Conservation (phyloP, 1,140 invertebrate species). For the Aphidius ervi region DNA sequence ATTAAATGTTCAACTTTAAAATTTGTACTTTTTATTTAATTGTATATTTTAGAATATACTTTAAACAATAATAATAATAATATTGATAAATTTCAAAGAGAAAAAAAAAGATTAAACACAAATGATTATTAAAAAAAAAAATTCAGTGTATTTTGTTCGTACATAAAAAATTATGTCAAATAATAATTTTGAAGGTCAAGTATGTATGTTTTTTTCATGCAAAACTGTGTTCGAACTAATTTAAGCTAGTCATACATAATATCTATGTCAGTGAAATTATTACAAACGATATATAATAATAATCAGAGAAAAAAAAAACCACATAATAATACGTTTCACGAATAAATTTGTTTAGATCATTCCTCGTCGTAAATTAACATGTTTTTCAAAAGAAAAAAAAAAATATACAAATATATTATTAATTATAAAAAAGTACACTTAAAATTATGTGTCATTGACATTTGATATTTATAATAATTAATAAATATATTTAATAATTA, state of each 20-base stretch:
- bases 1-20: neutral
- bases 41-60: constrained; percentile 8
- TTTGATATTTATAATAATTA: no score
- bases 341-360: no score
- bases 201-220: no score
- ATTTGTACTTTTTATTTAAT: neutral
- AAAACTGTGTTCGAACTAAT: constrained; percentile 10
- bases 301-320: constrained; percentile 1
- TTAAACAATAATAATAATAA: neutral
- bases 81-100: constrained; percentile 7
- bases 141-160: neutral
- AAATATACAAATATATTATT: no score
- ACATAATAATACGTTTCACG: no score
- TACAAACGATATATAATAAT: no score
- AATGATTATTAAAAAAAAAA: neutral
- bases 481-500: neutral
- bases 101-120: neutral
- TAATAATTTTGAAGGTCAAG: neutral
- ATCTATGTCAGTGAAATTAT: no score
- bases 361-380: no score
- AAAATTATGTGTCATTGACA: no score
- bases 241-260: neutral
- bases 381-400: no score
- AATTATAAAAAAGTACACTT: no score
- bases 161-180: constrained; percentile 3